Evolutionary conservation across 2,888 invertebrate species (phyloP).

Genomic region (Hoplodrina ambigua): DNA sequence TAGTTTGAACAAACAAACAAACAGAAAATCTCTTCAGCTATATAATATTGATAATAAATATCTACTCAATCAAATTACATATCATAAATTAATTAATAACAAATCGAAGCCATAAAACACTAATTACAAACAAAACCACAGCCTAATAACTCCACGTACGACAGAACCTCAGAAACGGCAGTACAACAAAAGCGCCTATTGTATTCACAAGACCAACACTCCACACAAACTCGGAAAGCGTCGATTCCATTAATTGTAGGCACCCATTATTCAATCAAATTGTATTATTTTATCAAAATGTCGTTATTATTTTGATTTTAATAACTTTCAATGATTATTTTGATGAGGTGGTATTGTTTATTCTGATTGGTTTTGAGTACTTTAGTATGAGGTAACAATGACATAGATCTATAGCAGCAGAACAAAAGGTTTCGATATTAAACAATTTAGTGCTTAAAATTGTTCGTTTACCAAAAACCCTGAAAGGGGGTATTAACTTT

Average conservation of each 20-base stretch:
- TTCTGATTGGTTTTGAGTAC: slow-evolving; percentile 1
- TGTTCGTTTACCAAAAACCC: no score
- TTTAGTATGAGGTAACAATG: background rate
- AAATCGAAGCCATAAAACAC: slow-evolving; percentile 1
- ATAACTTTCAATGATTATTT: slow-evolving; percentile 29
- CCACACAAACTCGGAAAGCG: slow-evolving; percentile 46
- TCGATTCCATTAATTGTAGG: slow-evolving; percentile 58
- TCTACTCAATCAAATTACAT: background rate
- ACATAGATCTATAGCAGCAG: no score
- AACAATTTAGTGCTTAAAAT: no score
- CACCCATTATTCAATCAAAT: slow-evolving; percentile 46
- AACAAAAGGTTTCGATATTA: no score
- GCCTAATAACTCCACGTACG: slow-evolving; percentile 33
- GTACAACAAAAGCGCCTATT: slow-evolving; percentile 52
- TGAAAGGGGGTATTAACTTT: no score
- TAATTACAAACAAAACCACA: slow-evolving; percentile 34
- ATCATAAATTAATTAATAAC: no score
- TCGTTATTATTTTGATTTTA: slow-evolving; percentile 50
- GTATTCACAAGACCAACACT: slow-evolving; percentile 48
- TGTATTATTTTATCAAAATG: slow-evolving; percentile 42
- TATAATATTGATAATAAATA: no score
- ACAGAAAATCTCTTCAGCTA: no score
- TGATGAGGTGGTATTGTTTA: slow-evolving; percentile 24
- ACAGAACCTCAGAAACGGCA: slow-evolving; percentile 33
- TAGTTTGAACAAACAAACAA: no score